Evolutionary conservation across 2,797 vertebrate species (phyloP).

Genomic region (Gallinago solitaria): DNA sequence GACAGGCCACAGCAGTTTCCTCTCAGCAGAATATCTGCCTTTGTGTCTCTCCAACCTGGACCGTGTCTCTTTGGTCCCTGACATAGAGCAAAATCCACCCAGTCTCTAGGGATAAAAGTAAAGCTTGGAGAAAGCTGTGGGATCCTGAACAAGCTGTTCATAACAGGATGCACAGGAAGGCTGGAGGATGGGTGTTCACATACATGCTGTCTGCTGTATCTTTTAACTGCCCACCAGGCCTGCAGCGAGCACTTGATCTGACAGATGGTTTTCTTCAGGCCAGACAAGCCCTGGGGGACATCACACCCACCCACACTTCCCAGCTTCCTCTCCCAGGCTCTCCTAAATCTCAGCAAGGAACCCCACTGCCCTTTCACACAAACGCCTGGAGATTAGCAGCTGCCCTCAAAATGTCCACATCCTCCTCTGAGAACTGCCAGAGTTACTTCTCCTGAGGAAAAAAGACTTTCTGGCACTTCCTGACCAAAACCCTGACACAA

Average conservation of each 20-base stretch:
- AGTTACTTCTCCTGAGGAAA: not conserved
- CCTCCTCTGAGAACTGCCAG: not conserved
- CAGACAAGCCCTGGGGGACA: not conserved
- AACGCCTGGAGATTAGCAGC: not conserved
- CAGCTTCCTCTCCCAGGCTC: constrained; percentile 45
- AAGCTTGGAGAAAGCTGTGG: not conserved
- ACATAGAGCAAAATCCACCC: not conserved
- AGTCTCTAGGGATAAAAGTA: not conserved
- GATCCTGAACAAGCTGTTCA: not conserved
- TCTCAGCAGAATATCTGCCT: not conserved
- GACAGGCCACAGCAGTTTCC: not conserved
- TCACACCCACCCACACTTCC: constrained; percentile 7
- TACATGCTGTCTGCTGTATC: not conserved
- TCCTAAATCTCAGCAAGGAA: not conserved
- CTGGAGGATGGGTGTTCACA: constrained; percentile 38
- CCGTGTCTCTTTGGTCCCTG: not conserved
- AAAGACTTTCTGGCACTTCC: not conserved
- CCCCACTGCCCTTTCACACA: constrained; percentile 49
- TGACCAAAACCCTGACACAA: not conserved
- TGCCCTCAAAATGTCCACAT: not conserved
- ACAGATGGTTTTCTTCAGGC: constrained; percentile 54
- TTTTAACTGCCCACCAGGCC: constrained; percentile 14
- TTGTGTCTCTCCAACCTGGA: not conserved
- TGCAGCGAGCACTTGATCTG: constrained; percentile 15
- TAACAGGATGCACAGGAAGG: not conserved